These are phyloP conservation scores for Drosophila paranaensis DNA, from an alignment of 2,888 invertebrate genomes.

Conservation along the genomic window DNA sequence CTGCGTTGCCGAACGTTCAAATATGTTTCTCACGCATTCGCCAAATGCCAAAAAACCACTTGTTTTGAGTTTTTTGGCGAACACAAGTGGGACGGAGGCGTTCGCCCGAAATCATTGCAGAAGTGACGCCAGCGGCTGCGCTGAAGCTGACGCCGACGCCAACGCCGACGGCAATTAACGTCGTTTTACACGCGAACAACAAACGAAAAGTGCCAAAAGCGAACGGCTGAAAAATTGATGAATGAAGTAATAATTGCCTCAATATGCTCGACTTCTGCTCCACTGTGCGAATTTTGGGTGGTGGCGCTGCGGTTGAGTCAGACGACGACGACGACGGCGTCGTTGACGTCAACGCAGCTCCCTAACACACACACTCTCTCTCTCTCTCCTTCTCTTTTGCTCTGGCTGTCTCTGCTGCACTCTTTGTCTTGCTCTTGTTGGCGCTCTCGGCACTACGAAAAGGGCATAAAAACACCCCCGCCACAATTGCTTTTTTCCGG, in stretches of 20 bases:
- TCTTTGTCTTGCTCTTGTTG: slow-evolving; percentile 12
- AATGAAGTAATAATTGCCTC: slow-evolving; percentile 66
- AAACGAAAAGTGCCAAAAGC: slow-evolving; percentile 36
- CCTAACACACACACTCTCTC: slow-evolving; percentile 21
- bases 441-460: slow-evolving; percentile 32
- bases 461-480: slow-evolving; percentile 62
- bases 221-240: slow-evolving; percentile 54
- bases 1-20: slow-evolving; percentile 33
- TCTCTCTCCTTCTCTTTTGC: slow-evolving; percentile 18
- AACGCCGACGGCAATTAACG: slow-evolving; percentile 35
- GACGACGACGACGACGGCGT: slow-evolving; percentile 29
- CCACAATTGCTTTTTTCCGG: slow-evolving; percentile 57
- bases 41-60: slow-evolving; percentile 53
- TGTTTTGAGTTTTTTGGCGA: slow-evolving; percentile 46
- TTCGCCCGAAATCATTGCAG: slow-evolving; percentile 28
- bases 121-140: slow-evolving; percentile 23
- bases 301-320: slow-evolving; percentile 63
- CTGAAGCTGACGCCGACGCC: neutral
- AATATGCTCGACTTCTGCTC: slow-evolving; percentile 49
- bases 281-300: slow-evolving; percentile 75
- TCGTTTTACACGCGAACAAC: slow-evolving; percentile 33
- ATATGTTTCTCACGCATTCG: slow-evolving; percentile 56
- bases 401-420: slow-evolving; percentile 3
- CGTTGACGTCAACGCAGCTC: slow-evolving; percentile 63
- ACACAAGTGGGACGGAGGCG: slow-evolving; percentile 12